These are phyloP conservation scores for Ethmia dodecea DNA, from an alignment of 2,888 invertebrate species.

Conservation along the genomic window DNA sequence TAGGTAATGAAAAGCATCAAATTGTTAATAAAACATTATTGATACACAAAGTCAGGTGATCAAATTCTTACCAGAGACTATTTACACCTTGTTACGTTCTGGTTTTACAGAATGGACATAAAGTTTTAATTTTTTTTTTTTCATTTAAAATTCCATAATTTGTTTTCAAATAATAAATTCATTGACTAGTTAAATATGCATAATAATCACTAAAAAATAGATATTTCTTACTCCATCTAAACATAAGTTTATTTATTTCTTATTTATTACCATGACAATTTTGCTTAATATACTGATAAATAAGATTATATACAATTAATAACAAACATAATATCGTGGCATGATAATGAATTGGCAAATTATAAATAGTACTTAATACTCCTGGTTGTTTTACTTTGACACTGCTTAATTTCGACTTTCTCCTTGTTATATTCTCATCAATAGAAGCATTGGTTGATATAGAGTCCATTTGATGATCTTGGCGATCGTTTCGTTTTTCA, in stretches of 20 bases:
- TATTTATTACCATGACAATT: constrained; percentile 46
- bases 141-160: constrained; percentile 10
- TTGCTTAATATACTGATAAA: constrained; percentile 70
- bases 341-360: constrained; percentile 73
- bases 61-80: constrained; percentile 43
- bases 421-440: constrained; percentile 23
- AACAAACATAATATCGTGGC: constrained; percentile 69
- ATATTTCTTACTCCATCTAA: constrained; percentile 11
- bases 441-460: constrained; percentile 8
- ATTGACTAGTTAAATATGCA: constrained; percentile 8
- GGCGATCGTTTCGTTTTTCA: constrained; percentile 7
- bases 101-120: too few species aligned
- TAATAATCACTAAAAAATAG: constrained; percentile 1
- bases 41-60: constrained; percentile 26
- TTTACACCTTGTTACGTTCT: constrained; percentile 48
- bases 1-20: constrained; percentile 53
- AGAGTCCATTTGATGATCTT: constrained; percentile 6
- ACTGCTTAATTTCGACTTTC: constrained; percentile 46
- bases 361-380: constrained; percentile 56
- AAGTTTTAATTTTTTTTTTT: too few species aligned
- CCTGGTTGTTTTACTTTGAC: constrained; percentile 44
- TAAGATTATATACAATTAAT: constrained; percentile 72
- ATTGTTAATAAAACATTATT: constrained; percentile 56
- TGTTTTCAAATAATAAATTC: constrained; percentile 14
- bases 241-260: constrained; percentile 30